Evolutionary conservation across 2,888 invertebrate species (phyloP).

Genomic region (Coecobrya sp.): DNA sequence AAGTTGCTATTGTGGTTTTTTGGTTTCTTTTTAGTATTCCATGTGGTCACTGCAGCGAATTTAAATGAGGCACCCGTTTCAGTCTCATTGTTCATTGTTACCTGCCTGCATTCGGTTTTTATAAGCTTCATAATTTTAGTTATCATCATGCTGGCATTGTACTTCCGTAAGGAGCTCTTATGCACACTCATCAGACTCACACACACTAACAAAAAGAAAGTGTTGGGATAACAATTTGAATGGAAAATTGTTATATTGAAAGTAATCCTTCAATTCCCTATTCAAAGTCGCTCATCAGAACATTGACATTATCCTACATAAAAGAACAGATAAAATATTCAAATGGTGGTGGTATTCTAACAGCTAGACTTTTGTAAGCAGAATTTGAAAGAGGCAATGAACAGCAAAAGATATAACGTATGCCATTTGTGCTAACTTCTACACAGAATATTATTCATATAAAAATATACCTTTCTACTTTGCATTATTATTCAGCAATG

Average conservation of each 20-base stretch:
- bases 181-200: background rate
- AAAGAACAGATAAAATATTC: slow-evolving; percentile 1
- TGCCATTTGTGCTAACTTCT: too few species aligned
- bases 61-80: slow-evolving; percentile 77
- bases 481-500: background rate
- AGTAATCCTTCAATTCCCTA: slow-evolving; percentile 49
- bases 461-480: too few species aligned
- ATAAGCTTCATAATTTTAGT: background rate
- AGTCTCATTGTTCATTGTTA: slow-evolving; percentile 61
- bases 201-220: background rate
- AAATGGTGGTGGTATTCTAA: background rate
- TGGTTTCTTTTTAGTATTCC: slow-evolving; percentile 69
- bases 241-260: background rate
- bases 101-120: slow-evolving; percentile 4
- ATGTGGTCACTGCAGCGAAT: slow-evolving; percentile 74
- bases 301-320: slow-evolving; percentile 31
- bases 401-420: background rate
- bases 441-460: too few species aligned
- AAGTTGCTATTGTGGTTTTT: slow-evolving; percentile 52
- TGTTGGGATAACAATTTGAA: background rate
- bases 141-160: background rate
- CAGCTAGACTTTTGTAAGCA: background rate
- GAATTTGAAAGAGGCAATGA: background rate
- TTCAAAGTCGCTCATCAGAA: slow-evolving; percentile 44
- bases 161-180: slow-evolving; percentile 4